Conservation (phyloP, 2,113 vertebrate species). For the Myiagra hebetior region DNA sequence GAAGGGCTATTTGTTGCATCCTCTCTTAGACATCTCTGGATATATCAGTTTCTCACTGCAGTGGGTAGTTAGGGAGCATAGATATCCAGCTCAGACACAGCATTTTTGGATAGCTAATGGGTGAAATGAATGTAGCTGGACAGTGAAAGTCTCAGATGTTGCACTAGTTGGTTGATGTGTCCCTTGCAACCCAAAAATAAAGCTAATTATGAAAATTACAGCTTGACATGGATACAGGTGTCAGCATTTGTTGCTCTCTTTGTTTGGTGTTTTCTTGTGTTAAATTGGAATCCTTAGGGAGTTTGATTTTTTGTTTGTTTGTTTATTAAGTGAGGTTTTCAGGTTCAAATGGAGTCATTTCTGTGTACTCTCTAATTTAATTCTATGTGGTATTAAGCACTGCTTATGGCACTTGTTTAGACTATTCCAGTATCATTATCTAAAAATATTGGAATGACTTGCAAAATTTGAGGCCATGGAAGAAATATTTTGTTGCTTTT, state of each 20-base stretch:
- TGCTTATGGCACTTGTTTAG: not conserved
- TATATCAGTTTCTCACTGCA: not conserved
- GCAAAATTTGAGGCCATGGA: not conserved
- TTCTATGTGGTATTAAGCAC: not conserved
- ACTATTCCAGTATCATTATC: not conserved
- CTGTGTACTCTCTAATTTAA: not conserved
- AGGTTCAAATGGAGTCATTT: not conserved
- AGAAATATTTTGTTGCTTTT: not conserved
- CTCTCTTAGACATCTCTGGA: not conserved
- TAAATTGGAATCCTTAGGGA: not conserved
- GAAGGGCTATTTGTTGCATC: not conserved
- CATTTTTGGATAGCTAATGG: not conserved
- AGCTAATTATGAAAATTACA: not conserved
- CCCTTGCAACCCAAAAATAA: not conserved
- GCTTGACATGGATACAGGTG: not conserved
- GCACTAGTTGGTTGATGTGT: not conserved
- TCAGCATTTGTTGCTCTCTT: not conserved
- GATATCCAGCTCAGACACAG: accelerated
- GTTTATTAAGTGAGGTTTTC: not conserved
- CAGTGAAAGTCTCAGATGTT: not conserved
- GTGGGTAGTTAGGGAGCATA: not conserved
- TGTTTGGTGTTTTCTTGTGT: not conserved
- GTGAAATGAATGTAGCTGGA: not conserved
- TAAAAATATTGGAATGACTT: not conserved
- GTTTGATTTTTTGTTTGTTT: not conserved